phyloP scores from a whole-genome alignment of 2,888 invertebrate species.

The Drosophila cracens region DNA sequence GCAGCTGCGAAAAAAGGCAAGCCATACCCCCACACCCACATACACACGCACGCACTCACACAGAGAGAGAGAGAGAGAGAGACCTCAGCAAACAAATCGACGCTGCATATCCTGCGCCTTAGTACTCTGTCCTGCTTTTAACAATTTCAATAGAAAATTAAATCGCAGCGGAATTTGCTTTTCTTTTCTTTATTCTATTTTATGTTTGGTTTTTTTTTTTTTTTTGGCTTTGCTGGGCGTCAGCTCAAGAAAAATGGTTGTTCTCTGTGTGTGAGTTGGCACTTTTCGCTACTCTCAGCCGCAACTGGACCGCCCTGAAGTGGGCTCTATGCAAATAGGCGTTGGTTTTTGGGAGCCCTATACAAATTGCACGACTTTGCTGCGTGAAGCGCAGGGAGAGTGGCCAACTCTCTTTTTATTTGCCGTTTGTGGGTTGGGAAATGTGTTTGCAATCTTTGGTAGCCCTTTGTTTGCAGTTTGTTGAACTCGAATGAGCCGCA shows the following conservation, averaged over 20 bases:
- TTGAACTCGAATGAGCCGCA: constrained; percentile 40
- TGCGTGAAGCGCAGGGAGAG: constrained; percentile 5
- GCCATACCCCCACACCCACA: constrained; percentile 22
- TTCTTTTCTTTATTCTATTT: constrained; percentile 38
- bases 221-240: constrained; percentile 31
- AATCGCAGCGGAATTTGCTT: constrained; percentile 66
- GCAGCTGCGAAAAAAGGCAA: constrained; percentile 53
- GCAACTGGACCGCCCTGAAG: constrained; percentile 28
- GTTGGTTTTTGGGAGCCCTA: constrained; percentile 43
- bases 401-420: constrained; percentile 15
- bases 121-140: constrained; percentile 49
- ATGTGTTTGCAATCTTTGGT: constrained; percentile 24
- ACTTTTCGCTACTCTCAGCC: constrained; percentile 36
- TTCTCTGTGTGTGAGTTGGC: constrained; percentile 54
- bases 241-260: constrained; percentile 72
- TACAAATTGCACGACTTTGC: constrained; percentile 59
- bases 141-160: constrained; percentile 77
- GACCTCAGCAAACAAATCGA: constrained; percentile 12
- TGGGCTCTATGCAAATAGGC: constrained; percentile 66
- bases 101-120: constrained; percentile 4
- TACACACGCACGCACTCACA: neutral
- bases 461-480: constrained; percentile 56
- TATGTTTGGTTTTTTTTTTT: neutral
- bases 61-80: neutral
- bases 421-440: constrained; percentile 6